Evolutionary conservation across 2,888 invertebrate genomes (phyloP).

Genomic region (Matsumyia berberina): DNA sequence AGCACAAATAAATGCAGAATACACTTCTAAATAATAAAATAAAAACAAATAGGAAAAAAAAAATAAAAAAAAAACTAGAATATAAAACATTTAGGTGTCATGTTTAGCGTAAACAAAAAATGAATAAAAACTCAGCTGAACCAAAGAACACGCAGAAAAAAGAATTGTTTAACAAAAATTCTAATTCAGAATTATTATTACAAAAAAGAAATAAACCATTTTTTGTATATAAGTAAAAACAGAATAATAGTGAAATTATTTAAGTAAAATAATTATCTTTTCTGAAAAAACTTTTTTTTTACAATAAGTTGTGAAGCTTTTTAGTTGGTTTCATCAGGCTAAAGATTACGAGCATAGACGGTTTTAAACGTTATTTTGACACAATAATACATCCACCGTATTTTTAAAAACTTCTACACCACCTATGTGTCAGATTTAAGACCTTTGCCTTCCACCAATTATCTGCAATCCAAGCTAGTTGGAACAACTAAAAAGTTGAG

Average conservation of each 20-base stretch:
- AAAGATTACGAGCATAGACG: neutral
- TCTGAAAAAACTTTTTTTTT: conserved; percentile 28
- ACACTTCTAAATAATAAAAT: conserved; percentile 40
- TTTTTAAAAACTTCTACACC: conserved; percentile 41
- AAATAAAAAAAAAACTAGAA: conserved; percentile 47
- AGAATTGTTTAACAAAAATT: conserved; percentile 27
- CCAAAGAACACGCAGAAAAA: conserved; percentile 59
- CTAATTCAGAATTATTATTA: conserved; percentile 28
- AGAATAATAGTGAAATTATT: conserved; percentile 43
- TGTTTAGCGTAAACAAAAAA: conserved; percentile 28
- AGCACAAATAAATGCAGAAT: conserved; percentile 67
- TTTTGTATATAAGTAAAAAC: conserved; percentile 65
- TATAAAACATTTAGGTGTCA: conserved; percentile 39
- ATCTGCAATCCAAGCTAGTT: neutral
- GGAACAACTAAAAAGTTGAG: neutral
- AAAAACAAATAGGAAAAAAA: conserved; percentile 21
- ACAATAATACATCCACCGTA: conserved; percentile 61
- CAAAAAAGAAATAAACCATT: conserved; percentile 57
- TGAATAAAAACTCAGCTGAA: conserved; percentile 63
- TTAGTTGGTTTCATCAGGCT: neutral
- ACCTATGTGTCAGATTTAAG: conserved; percentile 42
- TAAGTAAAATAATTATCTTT: conserved; percentile 45
- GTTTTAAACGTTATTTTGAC: neutral
- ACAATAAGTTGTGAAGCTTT: conserved; percentile 33
- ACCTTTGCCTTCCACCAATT: neutral